Conservation (phyloP, 2,888 invertebrate species). For the Sceliomorpha sp. region DNA sequence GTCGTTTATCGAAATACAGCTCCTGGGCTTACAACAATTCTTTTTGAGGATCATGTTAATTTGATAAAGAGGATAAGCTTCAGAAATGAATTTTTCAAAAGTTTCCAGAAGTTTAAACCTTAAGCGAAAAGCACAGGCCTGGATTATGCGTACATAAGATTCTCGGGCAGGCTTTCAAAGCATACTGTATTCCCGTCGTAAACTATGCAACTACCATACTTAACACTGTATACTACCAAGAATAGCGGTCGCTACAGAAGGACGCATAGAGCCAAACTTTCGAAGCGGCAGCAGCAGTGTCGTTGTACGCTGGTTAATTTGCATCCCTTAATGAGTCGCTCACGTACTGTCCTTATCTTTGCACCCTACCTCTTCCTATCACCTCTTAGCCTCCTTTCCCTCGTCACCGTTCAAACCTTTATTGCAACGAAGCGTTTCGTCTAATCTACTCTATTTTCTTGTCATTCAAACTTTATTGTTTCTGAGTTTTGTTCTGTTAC, state of each 20-base stretch:
- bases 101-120: conserved; percentile 6
- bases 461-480: conserved; percentile 42
- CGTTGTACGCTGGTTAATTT: conserved; percentile 70
- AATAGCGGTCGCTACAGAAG: conserved; percentile 54
- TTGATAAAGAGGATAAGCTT: no score
- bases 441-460: conserved; percentile 39
- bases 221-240: conserved; percentile 34
- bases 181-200: conserved; percentile 60
- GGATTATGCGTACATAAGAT: conserved; percentile 45
- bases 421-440: conserved; percentile 23
- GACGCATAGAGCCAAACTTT: conserved; percentile 62
- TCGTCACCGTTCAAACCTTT: conserved; percentile 9
- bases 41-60: no score
- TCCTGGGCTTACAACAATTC: no score
- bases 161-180: conserved; percentile 61
- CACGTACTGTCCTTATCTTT: conserved; percentile 75
- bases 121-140: conserved; percentile 8
- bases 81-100: conserved; percentile 25
- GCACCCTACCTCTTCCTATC: conserved; percentile 57
- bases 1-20: no score
- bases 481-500: conserved; percentile 15
- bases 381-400: conserved; percentile 13
- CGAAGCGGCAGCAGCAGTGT: conserved; percentile 57
- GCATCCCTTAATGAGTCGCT: conserved; percentile 79
- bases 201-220: conserved; percentile 56